Conservation (phyloP, 2,888 invertebrate species). For the Hydropsyche betteni region DNA sequence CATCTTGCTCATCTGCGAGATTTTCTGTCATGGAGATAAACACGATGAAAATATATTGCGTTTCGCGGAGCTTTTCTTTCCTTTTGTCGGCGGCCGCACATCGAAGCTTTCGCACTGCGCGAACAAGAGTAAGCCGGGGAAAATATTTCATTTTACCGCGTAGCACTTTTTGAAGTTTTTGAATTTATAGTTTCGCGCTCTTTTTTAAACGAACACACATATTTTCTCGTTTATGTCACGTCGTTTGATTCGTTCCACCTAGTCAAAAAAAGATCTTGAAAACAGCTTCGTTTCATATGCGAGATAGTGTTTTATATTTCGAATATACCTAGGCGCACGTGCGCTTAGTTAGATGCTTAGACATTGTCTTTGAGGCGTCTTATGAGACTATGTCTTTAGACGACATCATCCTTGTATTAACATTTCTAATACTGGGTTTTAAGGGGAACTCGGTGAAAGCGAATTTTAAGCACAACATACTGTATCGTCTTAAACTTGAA, state of each 20-base stretch:
- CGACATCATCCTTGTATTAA: constrained; percentile 27
- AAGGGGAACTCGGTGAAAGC: constrained; percentile 20
- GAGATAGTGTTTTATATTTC: no score
- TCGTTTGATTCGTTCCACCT: no score
- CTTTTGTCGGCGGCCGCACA: background rate
- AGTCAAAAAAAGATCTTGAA: no score
- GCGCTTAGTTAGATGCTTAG: background rate
- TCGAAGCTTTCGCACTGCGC: background rate
- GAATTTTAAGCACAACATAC: constrained; percentile 24
- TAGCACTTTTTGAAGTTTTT: constrained; percentile 23
- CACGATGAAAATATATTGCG: constrained; percentile 37
- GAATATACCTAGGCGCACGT: background rate
- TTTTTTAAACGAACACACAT: no score
- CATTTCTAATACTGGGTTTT: constrained; percentile 30
- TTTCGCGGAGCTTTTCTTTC: constrained; percentile 25
- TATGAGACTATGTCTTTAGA: constrained; percentile 21
- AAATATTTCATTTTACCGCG: constrained; percentile 30
- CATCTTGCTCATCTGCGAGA: constrained; percentile 38
- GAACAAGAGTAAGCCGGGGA: background rate
- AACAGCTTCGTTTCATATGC: no score
- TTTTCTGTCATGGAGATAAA: constrained; percentile 34
- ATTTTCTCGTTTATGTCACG: no score
- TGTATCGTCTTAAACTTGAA: constrained; percentile 8
- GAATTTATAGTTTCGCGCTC: constrained; percentile 20
- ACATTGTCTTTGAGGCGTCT: background rate